phyloP scores from a whole-genome alignment of 2,113 vertebrate genomes.

The Atherinomorus stipes region DNA sequence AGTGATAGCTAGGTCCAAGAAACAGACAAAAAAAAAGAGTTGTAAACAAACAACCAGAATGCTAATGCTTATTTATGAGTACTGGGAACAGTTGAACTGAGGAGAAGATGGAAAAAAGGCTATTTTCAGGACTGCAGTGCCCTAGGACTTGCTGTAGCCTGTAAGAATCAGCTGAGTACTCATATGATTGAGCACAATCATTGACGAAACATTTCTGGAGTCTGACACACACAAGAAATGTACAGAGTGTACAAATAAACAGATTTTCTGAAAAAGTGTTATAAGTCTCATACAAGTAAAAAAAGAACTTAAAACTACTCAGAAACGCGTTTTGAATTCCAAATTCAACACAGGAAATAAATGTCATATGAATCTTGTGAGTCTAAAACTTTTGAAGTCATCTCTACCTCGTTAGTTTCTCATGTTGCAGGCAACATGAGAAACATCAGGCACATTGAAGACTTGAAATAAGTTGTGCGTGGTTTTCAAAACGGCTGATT shows the following conservation, averaged over 20 bases:
- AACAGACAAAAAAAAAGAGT: slow-evolving; percentile 18
- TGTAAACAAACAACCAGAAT: slow-evolving; percentile 45
- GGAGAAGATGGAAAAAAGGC: slow-evolving; percentile 27
- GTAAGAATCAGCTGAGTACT: slow-evolving; percentile 69
- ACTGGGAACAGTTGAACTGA: slow-evolving; percentile 26
- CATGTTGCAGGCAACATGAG: neutral
- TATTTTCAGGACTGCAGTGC: slow-evolving; percentile 41
- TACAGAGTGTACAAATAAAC: slow-evolving; percentile 11
- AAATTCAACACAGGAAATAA: neutral
- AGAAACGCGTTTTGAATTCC: neutral
- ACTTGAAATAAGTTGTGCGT: neutral
- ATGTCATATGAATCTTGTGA: neutral
- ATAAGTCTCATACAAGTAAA: slow-evolving; percentile 9
- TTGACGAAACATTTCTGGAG: neutral
- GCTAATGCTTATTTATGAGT: slow-evolving; percentile 66
- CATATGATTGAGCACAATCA: slow-evolving; percentile 56
- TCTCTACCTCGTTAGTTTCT: neutral
- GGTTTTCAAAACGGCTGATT: neutral
- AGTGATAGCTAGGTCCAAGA: slow-evolving; percentile 36
- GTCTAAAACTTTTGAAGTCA: neutral
- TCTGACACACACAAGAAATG: slow-evolving; percentile 20
- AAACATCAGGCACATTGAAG: neutral
- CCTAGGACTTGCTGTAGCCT: slow-evolving; percentile 39
- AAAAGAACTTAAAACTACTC: neutral
- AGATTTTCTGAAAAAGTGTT: neutral